phyloP scores from a whole-genome alignment of 2,113 vertebrate genomes.

The Pica pica region DNA sequence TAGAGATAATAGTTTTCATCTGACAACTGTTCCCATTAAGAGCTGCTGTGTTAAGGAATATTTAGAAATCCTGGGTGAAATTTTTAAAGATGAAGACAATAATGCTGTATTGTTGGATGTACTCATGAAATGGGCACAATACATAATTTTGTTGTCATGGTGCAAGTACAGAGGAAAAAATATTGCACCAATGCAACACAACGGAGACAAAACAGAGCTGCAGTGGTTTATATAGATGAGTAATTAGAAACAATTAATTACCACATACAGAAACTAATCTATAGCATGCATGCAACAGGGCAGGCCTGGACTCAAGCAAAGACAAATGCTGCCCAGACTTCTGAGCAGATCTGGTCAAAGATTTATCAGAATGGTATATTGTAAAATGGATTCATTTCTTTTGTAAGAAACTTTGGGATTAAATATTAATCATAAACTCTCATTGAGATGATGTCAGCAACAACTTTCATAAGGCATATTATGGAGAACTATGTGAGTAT shows the following conservation, averaged over 20 bases:
- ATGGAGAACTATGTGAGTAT: background rate
- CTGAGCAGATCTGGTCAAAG: background rate
- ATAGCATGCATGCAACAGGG: background rate
- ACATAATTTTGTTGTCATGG: background rate
- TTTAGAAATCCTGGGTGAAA: conserved; percentile 10
- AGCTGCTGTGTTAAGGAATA: background rate
- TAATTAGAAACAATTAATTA: background rate
- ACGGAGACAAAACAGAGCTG: background rate
- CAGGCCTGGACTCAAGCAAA: background rate
- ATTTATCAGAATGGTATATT: background rate
- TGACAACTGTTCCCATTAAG: background rate
- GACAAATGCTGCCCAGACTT: background rate
- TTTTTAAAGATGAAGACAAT: background rate
- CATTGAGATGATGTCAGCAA: background rate
- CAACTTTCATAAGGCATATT: background rate
- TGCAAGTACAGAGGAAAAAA: background rate
- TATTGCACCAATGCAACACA: background rate
- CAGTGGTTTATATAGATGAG: background rate
- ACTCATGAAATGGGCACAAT: background rate
- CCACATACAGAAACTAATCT: background rate
- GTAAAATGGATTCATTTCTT: background rate
- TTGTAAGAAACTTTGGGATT: background rate
- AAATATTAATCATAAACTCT: background rate
- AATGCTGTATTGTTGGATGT: background rate
- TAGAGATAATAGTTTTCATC: conserved; percentile 8